Evolutionary conservation across 1,140 invertebrate genomes (phyloP).

Genomic region (Drosophila carrolli): DNA sequence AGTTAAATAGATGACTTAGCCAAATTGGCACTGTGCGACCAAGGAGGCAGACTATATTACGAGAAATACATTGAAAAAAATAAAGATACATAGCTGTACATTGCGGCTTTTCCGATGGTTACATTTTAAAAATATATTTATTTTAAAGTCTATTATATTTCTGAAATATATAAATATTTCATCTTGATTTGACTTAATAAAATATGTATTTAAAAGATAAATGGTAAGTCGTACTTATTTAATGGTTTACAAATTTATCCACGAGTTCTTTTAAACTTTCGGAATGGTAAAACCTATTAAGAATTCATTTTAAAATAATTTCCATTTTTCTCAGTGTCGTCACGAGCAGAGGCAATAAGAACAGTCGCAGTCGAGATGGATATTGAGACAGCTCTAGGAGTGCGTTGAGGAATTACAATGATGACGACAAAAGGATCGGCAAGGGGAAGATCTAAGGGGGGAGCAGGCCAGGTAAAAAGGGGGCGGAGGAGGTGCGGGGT

Average conservation of each 20-base stretch:
- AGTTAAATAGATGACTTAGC: constrained; percentile 77
- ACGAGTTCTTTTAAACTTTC: too few relatives aligned
- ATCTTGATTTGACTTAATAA: too few relatives aligned
- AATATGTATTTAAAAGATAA: too few relatives aligned
- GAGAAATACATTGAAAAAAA: constrained; percentile 2
- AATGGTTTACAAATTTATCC: too few relatives aligned
- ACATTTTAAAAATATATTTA: too few relatives aligned
- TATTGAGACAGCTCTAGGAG: constrained; percentile 24
- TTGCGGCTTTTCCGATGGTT: too few relatives aligned
- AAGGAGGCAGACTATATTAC: constrained; percentile 6
- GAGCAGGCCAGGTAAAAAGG: background rate
- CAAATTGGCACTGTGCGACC: constrained; percentile 62
- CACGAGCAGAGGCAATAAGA: constrained; percentile 21
- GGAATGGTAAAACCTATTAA: too few relatives aligned
- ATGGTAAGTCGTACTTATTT: too few relatives aligned
- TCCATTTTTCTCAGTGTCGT: constrained; percentile 3
- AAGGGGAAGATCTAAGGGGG: background rate
- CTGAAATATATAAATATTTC: background rate
- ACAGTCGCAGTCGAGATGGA: constrained; percentile 18
- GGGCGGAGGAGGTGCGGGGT: background rate
- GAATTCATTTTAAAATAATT: too few relatives aligned
- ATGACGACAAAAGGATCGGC: constrained; percentile 35
- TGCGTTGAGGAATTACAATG: constrained; percentile 75
- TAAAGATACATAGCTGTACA: too few relatives aligned
- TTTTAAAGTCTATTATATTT: background rate